Percentiles rank a stretch among this genome's conserved stretches.
Evolutionary conservation across 2,113 vertebrate species (phyloP).

Genomic region (Antigone vipio): DNA sequence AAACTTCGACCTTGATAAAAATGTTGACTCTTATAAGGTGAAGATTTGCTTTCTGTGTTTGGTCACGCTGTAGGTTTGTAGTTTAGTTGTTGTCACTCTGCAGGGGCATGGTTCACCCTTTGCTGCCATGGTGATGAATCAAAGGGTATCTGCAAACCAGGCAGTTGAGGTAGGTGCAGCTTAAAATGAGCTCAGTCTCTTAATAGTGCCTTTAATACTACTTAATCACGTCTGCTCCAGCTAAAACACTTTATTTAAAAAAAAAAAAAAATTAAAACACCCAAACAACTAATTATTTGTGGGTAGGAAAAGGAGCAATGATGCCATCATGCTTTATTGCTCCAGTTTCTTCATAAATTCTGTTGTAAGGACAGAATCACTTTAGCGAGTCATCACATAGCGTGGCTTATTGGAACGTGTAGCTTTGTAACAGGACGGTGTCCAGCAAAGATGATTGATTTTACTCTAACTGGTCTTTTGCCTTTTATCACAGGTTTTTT

Average conservation of each 20-base stretch:
- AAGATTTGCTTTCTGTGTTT: neutral
- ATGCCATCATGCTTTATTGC: neutral
- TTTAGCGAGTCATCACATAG: neutral
- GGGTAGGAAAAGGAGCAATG: neutral
- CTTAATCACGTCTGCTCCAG: neutral
- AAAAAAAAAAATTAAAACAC: too few relatives aligned
- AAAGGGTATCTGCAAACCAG: neutral
- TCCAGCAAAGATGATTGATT: neutral
- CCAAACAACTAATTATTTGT: neutral
- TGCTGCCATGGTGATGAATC: neutral
- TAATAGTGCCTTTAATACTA: neutral
- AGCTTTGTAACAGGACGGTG: neutral
- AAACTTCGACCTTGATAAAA: neutral
- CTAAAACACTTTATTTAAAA: neutral
- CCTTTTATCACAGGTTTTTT: neutral
- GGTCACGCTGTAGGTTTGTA: neutral
- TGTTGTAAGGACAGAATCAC: neutral
- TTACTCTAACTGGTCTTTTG: neutral
- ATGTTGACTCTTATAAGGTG: neutral
- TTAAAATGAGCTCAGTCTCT: neutral
- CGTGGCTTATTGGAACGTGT: neutral
- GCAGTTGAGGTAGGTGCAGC: neutral
- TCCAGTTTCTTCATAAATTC: neutral
- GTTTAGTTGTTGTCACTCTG: neutral
- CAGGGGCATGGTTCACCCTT: neutral